These are phyloP conservation scores for Lasioglossum marginatum DNA, from an alignment of 2,888 invertebrate genomes.

Conservation along the genomic window DNA sequence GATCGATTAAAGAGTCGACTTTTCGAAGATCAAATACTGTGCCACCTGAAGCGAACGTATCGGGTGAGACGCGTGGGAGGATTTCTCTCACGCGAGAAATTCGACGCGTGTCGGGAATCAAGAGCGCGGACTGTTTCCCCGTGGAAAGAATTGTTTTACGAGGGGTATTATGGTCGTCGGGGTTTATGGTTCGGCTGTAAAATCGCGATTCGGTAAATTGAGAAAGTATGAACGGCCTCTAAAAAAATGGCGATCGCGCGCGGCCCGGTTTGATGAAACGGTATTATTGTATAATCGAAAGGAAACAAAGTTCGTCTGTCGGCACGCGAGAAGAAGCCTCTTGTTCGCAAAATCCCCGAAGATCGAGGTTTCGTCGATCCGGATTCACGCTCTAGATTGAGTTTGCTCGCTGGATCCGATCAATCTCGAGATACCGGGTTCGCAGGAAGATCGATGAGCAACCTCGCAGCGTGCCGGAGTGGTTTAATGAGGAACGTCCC, in stretches of 20 bases:
- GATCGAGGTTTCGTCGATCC: not conserved
- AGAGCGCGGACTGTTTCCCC: conserved; percentile 12
- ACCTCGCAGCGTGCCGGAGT: not conserved
- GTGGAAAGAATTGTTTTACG: conserved; percentile 50
- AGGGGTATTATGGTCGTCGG: conserved; percentile 40
- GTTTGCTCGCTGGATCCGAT: not conserved
- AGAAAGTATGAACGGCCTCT: conserved; percentile 39
- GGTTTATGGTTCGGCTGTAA: conserved; percentile 47
- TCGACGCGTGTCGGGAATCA: not conserved
- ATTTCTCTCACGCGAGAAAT: not conserved
- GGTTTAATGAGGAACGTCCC: not conserved
- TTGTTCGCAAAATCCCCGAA: not conserved
- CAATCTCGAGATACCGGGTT: not conserved
- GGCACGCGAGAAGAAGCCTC: not conserved
- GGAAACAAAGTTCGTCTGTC: not conserved
- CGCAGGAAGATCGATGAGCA: not conserved
- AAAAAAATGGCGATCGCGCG: not conserved
- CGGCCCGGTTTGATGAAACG: not conserved
- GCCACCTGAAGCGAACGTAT: too few relatives aligned
- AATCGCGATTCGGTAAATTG: conserved; percentile 49
- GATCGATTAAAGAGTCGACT: not conserved
- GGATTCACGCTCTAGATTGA: not conserved
- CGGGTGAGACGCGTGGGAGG: not conserved
- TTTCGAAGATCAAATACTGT: not conserved
- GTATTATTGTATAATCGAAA: not conserved